Percentiles rank a stretch among this genome's conserved stretches.
Conservation (phyloP, 2,113 vertebrate species). For the Furnarius figulus region DNA sequence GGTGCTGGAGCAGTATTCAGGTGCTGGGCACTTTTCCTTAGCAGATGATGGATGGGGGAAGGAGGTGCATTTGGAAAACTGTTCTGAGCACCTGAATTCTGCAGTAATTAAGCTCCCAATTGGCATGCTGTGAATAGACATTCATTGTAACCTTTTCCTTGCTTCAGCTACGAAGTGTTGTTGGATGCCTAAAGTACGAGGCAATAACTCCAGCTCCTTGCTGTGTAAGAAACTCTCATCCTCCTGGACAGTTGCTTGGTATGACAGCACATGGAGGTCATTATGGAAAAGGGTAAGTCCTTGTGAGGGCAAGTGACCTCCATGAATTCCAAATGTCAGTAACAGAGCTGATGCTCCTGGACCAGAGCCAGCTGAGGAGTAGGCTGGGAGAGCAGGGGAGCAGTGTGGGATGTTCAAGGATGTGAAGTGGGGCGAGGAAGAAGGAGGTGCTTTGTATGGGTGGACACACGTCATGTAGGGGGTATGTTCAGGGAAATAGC, state of each 20-base stretch:
- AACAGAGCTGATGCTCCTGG: background rate
- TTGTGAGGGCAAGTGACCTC: background rate
- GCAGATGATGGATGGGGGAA: background rate
- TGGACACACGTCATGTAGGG: accelerated
- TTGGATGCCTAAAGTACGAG: background rate
- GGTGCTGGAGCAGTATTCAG: background rate
- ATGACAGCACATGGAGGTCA: background rate
- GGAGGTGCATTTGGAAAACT: background rate
- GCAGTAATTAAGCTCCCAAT: background rate
- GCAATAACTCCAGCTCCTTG: background rate
- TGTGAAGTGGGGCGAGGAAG: background rate
- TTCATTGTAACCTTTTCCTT: background rate
- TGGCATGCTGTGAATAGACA: background rate
- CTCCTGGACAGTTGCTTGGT: background rate
- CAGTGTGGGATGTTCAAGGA: background rate
- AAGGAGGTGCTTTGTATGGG: background rate
- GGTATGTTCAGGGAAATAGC: background rate
- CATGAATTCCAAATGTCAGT: background rate
- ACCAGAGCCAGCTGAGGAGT: background rate
- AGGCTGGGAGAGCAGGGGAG: background rate
- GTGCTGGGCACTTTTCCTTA: background rate
- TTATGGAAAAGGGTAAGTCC: background rate
- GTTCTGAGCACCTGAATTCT: background rate
- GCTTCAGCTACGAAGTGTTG: background rate
- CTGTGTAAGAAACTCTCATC: background rate